Evolutionary conservation across 2,888 invertebrate genomes (phyloP).

Genomic region (Lasioglossum villosulum): DNA sequence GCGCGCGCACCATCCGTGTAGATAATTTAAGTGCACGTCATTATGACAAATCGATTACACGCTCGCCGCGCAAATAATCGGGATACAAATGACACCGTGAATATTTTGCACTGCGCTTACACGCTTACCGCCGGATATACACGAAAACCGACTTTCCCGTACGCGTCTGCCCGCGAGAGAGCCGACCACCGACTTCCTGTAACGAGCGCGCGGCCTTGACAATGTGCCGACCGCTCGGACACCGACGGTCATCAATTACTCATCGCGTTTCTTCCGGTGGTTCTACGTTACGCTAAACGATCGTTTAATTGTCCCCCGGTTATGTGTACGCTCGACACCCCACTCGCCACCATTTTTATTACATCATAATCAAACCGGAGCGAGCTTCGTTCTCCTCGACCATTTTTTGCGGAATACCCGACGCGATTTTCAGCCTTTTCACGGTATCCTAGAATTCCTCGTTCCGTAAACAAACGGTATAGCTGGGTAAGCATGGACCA

Average conservation of each 20-base stretch:
- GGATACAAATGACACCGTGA: slow-evolving; percentile 60
- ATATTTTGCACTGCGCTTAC: slow-evolving; percentile 46
- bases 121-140: neutral
- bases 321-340: neutral
- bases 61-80: slow-evolving; percentile 62
- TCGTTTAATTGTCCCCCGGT: slow-evolving; percentile 10
- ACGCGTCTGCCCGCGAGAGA: slow-evolving; percentile 4
- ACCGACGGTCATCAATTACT: slow-evolving; percentile 49
- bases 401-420: neutral
- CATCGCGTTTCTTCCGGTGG: slow-evolving; percentile 21
- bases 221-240: slow-evolving; percentile 36
- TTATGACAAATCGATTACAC: slow-evolving; percentile 71
- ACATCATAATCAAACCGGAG: neutral
- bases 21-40: slow-evolving; percentile 70
- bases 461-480: neutral
- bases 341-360: slow-evolving; percentile 4
- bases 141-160: slow-evolving; percentile 32
- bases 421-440: neutral
- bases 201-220: slow-evolving; percentile 40
- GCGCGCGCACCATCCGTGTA: slow-evolving; percentile 49
- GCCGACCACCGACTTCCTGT: slow-evolving; percentile 25
- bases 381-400: neutral
- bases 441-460: neutral
- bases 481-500: too few species aligned
- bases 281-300: neutral